Evolutionary conservation across 2,888 invertebrate species (phyloP).

Genomic region (Scaptomyza polygonia): DNA sequence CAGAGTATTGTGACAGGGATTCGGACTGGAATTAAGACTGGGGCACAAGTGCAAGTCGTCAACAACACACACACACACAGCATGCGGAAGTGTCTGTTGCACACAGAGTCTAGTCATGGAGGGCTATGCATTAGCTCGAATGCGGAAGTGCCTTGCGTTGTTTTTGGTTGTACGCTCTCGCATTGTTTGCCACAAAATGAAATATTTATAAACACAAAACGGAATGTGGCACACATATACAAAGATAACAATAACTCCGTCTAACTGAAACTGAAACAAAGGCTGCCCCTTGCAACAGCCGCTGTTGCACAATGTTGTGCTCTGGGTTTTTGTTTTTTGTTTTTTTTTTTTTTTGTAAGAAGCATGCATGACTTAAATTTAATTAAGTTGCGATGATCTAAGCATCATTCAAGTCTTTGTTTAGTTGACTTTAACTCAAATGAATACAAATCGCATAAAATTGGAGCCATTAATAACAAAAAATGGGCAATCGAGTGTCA

Average conservation of each 20-base stretch:
- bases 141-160: conserved; percentile 65
- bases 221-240: conserved; percentile 68
- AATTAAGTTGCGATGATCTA: conserved; percentile 5
- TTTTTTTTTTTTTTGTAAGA: neutral
- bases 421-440: conserved; percentile 1
- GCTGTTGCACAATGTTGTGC: conserved; percentile 4
- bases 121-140: conserved; percentile 28
- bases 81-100: conserved; percentile 53
- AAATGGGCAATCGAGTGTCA: conserved; percentile 45
- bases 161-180: conserved; percentile 41
- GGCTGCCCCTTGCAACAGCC: conserved; percentile 11
- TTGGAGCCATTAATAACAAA: conserved; percentile 42
- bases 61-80: conserved; percentile 28
- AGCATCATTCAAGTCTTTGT: neutral
- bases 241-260: conserved; percentile 46
- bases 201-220: conserved; percentile 74
- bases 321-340: conserved; percentile 8
- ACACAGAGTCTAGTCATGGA: conserved; percentile 1
- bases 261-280: conserved; percentile 43
- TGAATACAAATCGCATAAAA: conserved; percentile 60
- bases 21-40: conserved; percentile 22
- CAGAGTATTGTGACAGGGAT: conserved; percentile 20
- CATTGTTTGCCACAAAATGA: conserved; percentile 69
- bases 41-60: conserved; percentile 51
- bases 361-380: conserved; percentile 14